Evolutionary conservation across 35 echinoderm and acorn worm genomes (phyloP), one percentile per base, ranked within the genome.

Genomic region (Amphiura filiformis): DNA sequence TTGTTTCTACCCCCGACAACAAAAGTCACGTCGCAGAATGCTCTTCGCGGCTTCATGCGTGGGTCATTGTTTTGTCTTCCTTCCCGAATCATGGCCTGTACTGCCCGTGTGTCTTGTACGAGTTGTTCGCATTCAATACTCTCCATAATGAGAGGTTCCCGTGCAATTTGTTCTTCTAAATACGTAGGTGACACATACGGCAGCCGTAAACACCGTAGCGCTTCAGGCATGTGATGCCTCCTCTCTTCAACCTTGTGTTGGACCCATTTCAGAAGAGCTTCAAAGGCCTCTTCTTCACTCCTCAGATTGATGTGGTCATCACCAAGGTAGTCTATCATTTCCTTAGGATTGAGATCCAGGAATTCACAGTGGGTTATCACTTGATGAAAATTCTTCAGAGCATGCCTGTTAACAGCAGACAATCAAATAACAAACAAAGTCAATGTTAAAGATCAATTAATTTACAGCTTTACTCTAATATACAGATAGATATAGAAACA

Each of bases 11-110:
- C 93, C 17, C 96, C 93, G 0, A 94, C 88, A 20, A 94, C 84
- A 88, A 94, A 92, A 0, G 93, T 95, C 26, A 99, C 96, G 79
- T 99, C 96, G n/a, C 89, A 83, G 64, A 92, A 99, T 1, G 96
- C 65, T 26, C 87, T 82, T 18, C 93, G 40, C n/a, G 96, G 93
- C 49, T 90, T 94, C 76, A 78, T 82, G 28, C 96, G 79, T 23
- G 90, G 89, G 34, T 99, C 96, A 5, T 65, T 61, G 4, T 52
- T 92, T 56, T 87, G 86, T 49, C 86, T 94, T 33, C 93, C 93
- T 37, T 99, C 93, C 28, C 93, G 76, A 36, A 99, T 99, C 49
- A 95, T 75, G 23, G 76, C 44, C 47, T 99, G 96, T 32, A 95
- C 78, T 33, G 90, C 93, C 84, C 84, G 89, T 1, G 93, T 90